A percentile compares a stretch with the other conserved stretches of the same genome.
Evolutionary conservation across 2,888 invertebrate genomes (phyloP).

Genomic region (Xestia rhomboidea): DNA sequence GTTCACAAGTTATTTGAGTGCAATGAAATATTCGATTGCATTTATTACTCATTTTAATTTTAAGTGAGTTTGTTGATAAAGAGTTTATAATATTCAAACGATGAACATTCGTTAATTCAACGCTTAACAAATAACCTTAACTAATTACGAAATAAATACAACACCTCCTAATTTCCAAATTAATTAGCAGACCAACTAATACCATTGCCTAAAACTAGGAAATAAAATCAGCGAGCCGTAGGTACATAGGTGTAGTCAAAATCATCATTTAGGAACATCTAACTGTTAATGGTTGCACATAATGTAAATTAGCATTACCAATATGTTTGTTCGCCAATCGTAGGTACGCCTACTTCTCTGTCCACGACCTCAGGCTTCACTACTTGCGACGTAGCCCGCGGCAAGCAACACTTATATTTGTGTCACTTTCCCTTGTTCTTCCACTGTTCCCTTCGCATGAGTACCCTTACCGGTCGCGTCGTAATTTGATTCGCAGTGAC

Average conservation of each 20-base stretch:
- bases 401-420: background rate
- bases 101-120: too few species aligned
- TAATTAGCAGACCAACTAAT: conserved; percentile 13
- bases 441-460: background rate
- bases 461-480: background rate
- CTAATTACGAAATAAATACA: background rate
- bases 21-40: background rate
- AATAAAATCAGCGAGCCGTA: conserved; percentile 26
- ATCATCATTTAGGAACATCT: conserved; percentile 46
- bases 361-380: background rate
- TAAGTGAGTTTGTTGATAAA: too few species aligned
- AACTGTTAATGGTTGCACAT: conserved; percentile 35
- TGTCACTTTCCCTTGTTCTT: too few species aligned
- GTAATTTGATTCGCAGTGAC: background rate
- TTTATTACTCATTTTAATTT: background rate
- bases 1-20: too few species aligned
- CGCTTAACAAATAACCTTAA: background rate
- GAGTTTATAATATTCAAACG: background rate
- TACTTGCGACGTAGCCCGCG: background rate
- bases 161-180: background rate
- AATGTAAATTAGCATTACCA: conserved; percentile 61
- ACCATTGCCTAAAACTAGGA: conserved; percentile 22
- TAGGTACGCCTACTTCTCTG: conserved; percentile 34
- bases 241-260: conserved; percentile 17
- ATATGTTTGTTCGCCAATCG: conserved; percentile 52